Conservation (phyloP, 92 coral and sea anemone genomes). For the Actinernus sp. region DNA sequence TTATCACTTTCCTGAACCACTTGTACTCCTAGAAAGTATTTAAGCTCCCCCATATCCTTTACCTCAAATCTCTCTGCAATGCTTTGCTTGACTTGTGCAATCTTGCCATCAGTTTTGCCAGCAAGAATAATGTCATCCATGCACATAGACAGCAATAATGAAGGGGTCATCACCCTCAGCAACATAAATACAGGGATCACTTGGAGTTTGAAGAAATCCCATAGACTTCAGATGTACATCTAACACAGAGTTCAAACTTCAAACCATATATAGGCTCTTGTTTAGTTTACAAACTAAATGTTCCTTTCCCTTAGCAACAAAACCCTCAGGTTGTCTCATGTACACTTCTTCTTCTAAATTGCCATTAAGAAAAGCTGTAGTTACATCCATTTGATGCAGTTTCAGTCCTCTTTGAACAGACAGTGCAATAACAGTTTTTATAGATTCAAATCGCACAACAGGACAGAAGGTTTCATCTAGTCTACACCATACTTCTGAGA, state of each 20-base stretch:
- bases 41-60: conserved; percentile 51
- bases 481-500: conserved; percentile 65
- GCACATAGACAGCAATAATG: no score
- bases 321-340: conserved; percentile 70
- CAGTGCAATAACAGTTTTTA: conserved; percentile 45
- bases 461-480: conserved; percentile 63
- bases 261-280: conserved; percentile 54
- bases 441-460: conserved; percentile 55
- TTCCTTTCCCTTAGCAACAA: conserved; percentile 36
- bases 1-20: conserved; percentile 58
- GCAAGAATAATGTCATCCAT: conserved; percentile 59
- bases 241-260: conserved; percentile 60
- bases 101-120: conserved; percentile 44
- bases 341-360: conserved; percentile 48
- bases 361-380: conserved; percentile 61
- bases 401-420: conserved; percentile 52
- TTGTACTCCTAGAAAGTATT: conserved; percentile 59
- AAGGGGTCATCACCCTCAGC: conserved; percentile 31
- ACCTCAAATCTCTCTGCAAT: conserved; percentile 53
- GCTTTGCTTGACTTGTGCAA: conserved; percentile 57
- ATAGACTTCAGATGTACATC: conserved; percentile 38
- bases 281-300: conserved; percentile 66
- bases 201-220: conserved; percentile 34
- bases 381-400: conserved; percentile 70
- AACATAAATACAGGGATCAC: conserved; percentile 32